A percentile compares a stretch with the other conserved stretches of the same genome.
phyloP scores from a whole-genome alignment of 2,797 vertebrate genomes.

The Cottoperca gobio region DNA sequence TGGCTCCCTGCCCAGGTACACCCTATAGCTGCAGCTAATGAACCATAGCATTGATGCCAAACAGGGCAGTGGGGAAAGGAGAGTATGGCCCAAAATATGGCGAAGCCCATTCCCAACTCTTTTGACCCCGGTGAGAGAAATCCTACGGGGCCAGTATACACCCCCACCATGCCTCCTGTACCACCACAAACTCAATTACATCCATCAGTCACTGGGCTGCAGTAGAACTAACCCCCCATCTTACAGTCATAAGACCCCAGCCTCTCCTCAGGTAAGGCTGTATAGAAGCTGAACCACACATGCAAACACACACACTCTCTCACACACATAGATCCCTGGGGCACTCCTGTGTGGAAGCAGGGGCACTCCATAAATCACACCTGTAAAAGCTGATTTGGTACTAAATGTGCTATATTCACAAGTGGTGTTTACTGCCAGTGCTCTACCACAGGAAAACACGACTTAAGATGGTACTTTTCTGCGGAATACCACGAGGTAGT shows the following conservation, averaged over 20 bases:
- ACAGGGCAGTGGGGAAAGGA: slow-evolving; percentile 62
- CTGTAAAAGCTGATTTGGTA: slow-evolving; percentile 78
- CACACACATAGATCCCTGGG: slow-evolving; percentile 16
- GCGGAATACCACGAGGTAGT: slow-evolving; percentile 4
- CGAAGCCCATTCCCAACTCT: slow-evolving; percentile 64
- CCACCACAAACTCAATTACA: slow-evolving; percentile 66
- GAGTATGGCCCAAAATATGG: slow-evolving; percentile 66
- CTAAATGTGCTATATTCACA: slow-evolving; percentile 75
- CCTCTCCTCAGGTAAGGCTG: slow-evolving; percentile 51
- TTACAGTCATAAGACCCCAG: slow-evolving; percentile 38
- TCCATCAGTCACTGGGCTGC: slow-evolving; percentile 62
- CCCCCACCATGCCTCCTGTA: slow-evolving; percentile 66
- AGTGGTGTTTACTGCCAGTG: slow-evolving; percentile 73
- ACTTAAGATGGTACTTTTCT: slow-evolving; percentile 34
- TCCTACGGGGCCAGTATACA: slow-evolving; percentile 77
- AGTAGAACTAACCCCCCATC: slow-evolving; percentile 41
- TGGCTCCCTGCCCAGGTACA: slow-evolving; percentile 74
- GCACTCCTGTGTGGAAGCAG: slow-evolving; percentile 39
- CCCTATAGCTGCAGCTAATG: slow-evolving; percentile 78
- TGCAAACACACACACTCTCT: slow-evolving; percentile 20
- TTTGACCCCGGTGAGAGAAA: slow-evolving; percentile 73
- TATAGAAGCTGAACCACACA: slow-evolving; percentile 24
- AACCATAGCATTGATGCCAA: slow-evolving; percentile 74
- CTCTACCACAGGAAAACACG: slow-evolving; percentile 61
- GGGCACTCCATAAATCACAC: slow-evolving; percentile 75